These are phyloP conservation scores for Fregata magnificens DNA, from an alignment of 2,113 vertebrate species.

Conservation along the genomic window DNA sequence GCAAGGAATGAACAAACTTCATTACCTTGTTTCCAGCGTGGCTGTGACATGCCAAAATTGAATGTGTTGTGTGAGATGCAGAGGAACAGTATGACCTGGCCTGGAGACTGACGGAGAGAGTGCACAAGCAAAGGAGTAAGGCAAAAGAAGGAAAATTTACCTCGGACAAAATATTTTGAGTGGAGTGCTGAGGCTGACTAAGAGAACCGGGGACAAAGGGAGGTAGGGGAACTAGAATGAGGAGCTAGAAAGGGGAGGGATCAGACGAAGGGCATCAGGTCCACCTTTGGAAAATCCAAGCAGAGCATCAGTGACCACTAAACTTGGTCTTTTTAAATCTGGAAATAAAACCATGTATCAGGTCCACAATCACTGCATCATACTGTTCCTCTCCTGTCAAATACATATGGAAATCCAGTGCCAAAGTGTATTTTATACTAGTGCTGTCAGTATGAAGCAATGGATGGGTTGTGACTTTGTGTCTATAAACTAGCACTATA, in stretches of 20 bases:
- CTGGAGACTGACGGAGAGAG: neutral
- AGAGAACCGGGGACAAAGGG: neutral
- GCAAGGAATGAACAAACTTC: neutral
- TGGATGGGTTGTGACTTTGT: neutral
- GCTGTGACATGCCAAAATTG: neutral
- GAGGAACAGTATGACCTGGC: neutral
- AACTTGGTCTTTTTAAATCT: neutral
- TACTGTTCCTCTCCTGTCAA: neutral
- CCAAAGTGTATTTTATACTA: neutral
- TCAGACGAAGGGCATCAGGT: neutral
- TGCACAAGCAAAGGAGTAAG: neutral
- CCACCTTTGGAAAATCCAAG: neutral
- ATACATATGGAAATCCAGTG: neutral
- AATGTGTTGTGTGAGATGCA: neutral
- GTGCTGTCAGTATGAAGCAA: neutral
- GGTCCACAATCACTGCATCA: neutral
- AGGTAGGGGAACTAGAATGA: neutral
- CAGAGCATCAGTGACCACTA: neutral
- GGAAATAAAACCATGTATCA: neutral
- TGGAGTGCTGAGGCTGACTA: neutral
- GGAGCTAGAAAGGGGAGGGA: neutral
- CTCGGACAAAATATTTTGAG: neutral
- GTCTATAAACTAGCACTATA: neutral
- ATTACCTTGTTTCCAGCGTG: neutral
- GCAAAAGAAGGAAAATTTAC: neutral